phyloP scores from a whole-genome alignment of 2,797 vertebrate genomes.

The Enteromius unitaeniatus region DNA sequence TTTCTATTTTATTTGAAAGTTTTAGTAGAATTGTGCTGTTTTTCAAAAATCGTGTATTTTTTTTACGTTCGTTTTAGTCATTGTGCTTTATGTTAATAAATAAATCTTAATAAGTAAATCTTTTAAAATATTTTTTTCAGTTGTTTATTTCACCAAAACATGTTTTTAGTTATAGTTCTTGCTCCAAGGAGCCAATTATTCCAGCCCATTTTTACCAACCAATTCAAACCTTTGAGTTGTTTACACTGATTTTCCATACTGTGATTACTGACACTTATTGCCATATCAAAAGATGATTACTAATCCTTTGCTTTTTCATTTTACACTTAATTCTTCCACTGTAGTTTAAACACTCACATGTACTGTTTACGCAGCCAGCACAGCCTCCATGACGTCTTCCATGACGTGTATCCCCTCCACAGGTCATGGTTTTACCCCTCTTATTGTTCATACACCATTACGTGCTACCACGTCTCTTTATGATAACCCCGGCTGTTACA shows the following conservation, averaged over 20 bases:
- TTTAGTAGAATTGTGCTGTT: not conserved
- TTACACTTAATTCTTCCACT: constrained; percentile 26
- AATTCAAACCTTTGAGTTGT: not conserved
- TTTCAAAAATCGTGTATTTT: too few species aligned
- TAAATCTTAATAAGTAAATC: not conserved
- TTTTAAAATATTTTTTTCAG: not conserved
- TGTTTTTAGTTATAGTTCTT: not conserved
- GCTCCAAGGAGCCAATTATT: not conserved
- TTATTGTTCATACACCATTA: constrained; percentile 47
- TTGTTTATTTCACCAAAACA: too few species aligned
- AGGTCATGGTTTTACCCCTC: constrained; percentile 9
- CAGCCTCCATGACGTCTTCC: constrained; percentile 46
- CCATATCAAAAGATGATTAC: constrained; percentile 9
- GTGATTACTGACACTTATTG: not conserved
- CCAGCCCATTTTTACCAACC: not conserved
- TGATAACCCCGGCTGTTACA: constrained; percentile 3
- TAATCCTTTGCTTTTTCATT: constrained; percentile 8
- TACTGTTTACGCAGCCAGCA: constrained; percentile 34
- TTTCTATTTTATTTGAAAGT: not conserved
- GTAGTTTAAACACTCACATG: constrained; percentile 6
- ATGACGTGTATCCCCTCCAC: constrained; percentile 42
- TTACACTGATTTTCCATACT: not conserved
- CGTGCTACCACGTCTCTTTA: constrained; percentile 24
- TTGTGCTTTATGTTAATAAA: too few species aligned
- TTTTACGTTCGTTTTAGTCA: too few species aligned